Conservation (phyloP, 2,888 invertebrate species). For the Leptopterna dolabrata region DNA sequence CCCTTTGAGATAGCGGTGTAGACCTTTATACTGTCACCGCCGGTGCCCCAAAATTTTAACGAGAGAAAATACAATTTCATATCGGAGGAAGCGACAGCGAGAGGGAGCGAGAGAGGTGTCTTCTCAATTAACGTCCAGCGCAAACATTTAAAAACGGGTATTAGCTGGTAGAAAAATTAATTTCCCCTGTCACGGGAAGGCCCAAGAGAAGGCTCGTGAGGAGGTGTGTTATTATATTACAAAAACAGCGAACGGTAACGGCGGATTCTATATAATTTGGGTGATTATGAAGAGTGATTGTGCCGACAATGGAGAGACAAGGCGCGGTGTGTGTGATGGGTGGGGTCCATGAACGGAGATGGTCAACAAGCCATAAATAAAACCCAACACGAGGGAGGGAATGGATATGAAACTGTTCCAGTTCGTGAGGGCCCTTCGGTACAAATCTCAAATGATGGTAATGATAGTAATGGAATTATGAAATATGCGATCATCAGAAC, state of each 20-base stretch:
- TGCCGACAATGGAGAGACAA: constrained; percentile 44
- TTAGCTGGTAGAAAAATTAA: constrained; percentile 48
- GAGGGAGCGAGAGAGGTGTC: neutral
- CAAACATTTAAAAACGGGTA: constrained; percentile 42
- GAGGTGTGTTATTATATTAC: constrained; percentile 39
- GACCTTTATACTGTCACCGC: constrained; percentile 3
- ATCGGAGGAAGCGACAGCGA: neutral
- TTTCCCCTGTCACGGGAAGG: constrained; percentile 38
- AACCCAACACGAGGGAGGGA: neutral
- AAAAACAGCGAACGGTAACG: constrained; percentile 41
- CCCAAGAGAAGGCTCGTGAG: constrained; percentile 26
- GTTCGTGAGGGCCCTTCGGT: neutral
- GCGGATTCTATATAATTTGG: constrained; percentile 37
- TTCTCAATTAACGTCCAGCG: constrained; percentile 31
- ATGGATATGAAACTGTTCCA: neutral
- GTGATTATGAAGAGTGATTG: constrained; percentile 46
- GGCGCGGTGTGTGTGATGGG: constrained; percentile 19
- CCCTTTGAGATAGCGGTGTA: neutral
- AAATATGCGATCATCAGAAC: too few species aligned
- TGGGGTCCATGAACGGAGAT: neutral
- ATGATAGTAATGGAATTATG: too few species aligned
- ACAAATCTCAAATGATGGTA: too few species aligned
- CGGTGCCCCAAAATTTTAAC: constrained; percentile 1
- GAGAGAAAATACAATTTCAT: constrained; percentile 9
- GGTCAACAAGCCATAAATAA: constrained; percentile 44